Percentiles rank a stretch among this genome's conserved stretches.
Conservation (phyloP, 1,140 invertebrate genomes). For the Magallana ariakensis region DNA sequence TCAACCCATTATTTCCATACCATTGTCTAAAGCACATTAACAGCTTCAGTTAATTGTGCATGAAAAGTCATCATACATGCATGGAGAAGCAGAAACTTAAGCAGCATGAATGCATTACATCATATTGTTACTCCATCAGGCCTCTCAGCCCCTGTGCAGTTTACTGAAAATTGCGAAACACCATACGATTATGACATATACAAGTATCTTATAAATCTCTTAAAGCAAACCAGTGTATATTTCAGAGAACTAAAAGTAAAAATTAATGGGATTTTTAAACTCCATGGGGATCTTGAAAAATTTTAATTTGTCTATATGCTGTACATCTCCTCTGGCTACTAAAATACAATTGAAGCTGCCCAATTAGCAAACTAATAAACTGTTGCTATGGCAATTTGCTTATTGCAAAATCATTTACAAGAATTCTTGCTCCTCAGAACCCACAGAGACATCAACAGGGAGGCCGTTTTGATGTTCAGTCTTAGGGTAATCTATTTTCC, state of each 20-base stretch:
- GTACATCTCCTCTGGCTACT: not conserved
- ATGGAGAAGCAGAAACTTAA: not conserved
- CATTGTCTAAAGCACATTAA: conserved; percentile 6
- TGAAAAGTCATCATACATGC: not conserved
- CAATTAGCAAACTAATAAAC: not conserved
- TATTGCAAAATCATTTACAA: conserved; percentile 6
- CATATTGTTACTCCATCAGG: no score
- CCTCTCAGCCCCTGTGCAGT: no score
- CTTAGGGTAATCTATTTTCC: no score
- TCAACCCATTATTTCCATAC: not conserved
- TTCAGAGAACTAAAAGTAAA: no score
- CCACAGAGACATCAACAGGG: not conserved
- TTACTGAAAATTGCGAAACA: no score
- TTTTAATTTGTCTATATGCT: not conserved
- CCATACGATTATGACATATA: no score
- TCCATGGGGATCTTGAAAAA: not conserved
- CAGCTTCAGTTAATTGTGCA: conserved; percentile 4
- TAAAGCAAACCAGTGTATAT: no score
- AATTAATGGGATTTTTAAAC: not conserved
- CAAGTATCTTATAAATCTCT: no score
- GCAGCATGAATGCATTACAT: not conserved
- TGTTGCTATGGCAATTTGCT: conserved; percentile 16
- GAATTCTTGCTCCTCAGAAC: not conserved
- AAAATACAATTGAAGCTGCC: conserved; percentile 13
- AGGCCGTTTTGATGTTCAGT: not conserved